These are phyloP conservation scores for Crossocerus cetratus DNA, from an alignment of 2,888 invertebrate species.

Conservation along the genomic window DNA sequence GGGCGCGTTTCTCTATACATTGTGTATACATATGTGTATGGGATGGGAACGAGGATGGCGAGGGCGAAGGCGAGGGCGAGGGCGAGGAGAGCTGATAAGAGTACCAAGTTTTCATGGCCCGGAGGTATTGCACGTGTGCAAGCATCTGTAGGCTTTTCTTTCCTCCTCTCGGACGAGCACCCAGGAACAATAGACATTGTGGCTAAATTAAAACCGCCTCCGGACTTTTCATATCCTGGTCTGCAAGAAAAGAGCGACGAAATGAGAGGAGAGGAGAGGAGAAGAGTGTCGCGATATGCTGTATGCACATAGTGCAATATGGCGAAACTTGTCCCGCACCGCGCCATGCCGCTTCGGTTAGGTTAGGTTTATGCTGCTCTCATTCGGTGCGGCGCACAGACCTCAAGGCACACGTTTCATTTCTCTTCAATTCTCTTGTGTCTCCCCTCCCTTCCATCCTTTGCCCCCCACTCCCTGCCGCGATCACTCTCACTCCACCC, in stretches of 20 bases:
- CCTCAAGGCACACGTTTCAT: constrained; percentile 74
- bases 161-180: constrained; percentile 52
- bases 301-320: no score
- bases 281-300: no score
- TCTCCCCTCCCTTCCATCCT: constrained; percentile 1
- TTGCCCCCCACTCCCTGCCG: background rate
- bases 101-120: no score
- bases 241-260: constrained; percentile 58
- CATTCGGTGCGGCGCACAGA: constrained; percentile 17
- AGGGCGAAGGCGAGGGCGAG: no score
- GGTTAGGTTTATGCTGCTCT: no score
- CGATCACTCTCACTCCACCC: background rate
- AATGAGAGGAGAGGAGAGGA: background rate
- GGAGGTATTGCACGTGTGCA: background rate
- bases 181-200: constrained; percentile 75
- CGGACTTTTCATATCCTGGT: constrained; percentile 75
- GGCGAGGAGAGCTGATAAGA: constrained; percentile 10
- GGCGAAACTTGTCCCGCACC: no score
- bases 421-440: constrained; percentile 45
- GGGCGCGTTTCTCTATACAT: no score
- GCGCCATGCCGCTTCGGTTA: no score
- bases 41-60: no score
- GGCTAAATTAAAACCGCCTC: constrained; percentile 77
- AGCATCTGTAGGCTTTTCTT: constrained; percentile 48
- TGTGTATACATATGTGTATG: no score